phyloP scores from a whole-genome alignment of 1,140 invertebrate species.

The Drosophila malerkotliana region DNA sequence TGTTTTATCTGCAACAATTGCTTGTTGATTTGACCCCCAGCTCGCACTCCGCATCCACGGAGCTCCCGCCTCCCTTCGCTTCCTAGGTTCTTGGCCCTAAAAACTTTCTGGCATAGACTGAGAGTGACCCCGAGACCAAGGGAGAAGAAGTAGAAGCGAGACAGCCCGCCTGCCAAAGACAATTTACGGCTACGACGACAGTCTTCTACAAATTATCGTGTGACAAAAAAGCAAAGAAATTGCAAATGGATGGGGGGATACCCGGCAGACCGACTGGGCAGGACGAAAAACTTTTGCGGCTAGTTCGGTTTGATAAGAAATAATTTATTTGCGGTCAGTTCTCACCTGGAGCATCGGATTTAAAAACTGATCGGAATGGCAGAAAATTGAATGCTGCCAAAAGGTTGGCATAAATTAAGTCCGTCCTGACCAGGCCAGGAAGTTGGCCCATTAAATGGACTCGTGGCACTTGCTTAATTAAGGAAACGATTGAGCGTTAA shows the following conservation, averaged over 20 bases:
- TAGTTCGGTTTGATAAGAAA: slow-evolving; percentile 76
- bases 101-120: slow-evolving; percentile 68
- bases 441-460: slow-evolving; percentile 15
- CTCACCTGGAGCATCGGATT: slow-evolving; percentile 35
- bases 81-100: slow-evolving; percentile 42
- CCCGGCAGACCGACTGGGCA: slow-evolving; percentile 34
- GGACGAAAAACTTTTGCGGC: slow-evolving; percentile 73
- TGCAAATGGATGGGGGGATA: slow-evolving; percentile 28
- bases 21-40: slow-evolving; percentile 71
- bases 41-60: background rate
- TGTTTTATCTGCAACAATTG: slow-evolving; percentile 79
- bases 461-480: slow-evolving; percentile 29
- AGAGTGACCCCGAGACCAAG: slow-evolving; percentile 21
- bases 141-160: slow-evolving; percentile 14
- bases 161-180: slow-evolving; percentile 71
- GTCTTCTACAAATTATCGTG: slow-evolving; percentile 77
- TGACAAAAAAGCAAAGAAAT: slow-evolving; percentile 54
- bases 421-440: background rate
- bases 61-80: background rate
- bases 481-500: background rate
- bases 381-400: slow-evolving; percentile 50
- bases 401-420: slow-evolving; percentile 18
- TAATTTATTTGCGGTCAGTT: slow-evolving; percentile 75
- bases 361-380: slow-evolving; percentile 37
- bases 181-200: slow-evolving; percentile 71